Evolutionary conservation across 2,113 vertebrate genomes (phyloP).

Genomic region (Ciconia maguari): DNA sequence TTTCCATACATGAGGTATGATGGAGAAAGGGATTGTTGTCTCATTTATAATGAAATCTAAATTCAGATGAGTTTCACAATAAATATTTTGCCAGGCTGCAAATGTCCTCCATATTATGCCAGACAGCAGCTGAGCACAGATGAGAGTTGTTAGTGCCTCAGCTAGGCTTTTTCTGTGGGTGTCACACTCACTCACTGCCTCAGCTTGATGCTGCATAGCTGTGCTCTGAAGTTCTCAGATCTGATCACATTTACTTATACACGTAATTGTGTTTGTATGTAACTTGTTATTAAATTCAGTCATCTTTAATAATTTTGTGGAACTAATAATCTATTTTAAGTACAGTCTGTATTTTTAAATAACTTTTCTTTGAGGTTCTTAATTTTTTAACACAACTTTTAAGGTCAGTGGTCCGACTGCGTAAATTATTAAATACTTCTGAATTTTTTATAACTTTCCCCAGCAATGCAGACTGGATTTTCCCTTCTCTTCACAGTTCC

Average conservation of each 20-base stretch:
- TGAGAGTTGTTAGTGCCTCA: background rate
- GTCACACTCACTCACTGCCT: background rate
- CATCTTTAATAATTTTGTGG: background rate
- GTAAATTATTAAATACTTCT: slow-evolving; percentile 63
- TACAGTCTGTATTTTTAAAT: slow-evolving; percentile 9
- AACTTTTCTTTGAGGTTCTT: slow-evolving; percentile 50
- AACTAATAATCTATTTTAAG: slow-evolving; percentile 28
- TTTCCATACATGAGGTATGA: background rate
- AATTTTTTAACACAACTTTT: slow-evolving; percentile 70
- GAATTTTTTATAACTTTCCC: slow-evolving; percentile 63
- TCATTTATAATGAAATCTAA: slow-evolving; percentile 13
- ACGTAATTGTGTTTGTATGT: background rate
- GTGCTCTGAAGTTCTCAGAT: background rate
- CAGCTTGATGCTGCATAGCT: background rate
- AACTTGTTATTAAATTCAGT: slow-evolving; percentile 26
- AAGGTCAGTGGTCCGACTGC: slow-evolving; percentile 55
- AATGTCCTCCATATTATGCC: background rate
- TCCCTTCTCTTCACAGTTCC: background rate
- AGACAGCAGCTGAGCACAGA: background rate
- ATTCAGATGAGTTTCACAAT: background rate
- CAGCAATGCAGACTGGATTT: background rate
- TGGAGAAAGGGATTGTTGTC: background rate
- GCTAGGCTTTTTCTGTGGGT: background rate
- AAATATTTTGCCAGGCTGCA: slow-evolving; percentile 9
- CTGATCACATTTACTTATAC: background rate